Base-by-base conservation (phyloP, 1,140 invertebrate species). In the Trachymyrmex septentrionalis region DNA sequence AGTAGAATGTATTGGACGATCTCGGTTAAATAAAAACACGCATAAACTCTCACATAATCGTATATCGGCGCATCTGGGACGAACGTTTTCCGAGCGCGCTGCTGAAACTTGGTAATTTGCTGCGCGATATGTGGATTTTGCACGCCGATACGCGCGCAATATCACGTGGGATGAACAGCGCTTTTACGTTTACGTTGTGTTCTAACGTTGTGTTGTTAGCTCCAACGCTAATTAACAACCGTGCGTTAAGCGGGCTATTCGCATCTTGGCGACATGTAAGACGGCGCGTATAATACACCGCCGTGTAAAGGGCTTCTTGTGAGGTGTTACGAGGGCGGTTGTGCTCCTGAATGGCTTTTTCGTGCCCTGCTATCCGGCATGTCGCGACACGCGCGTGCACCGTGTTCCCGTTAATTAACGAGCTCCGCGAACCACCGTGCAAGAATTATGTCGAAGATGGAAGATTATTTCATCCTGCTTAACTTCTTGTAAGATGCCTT, bases 261-360 rank as follows among this genome's bases (percentile, higher is more conserved):
- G 44, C 57, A 59, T 80, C 75, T 67, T 69, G 50, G 75, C 50
- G 50, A 78, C 61, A 50, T 78, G 53, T 67, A 85, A 78, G 50
- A 34, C 64, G 75, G 30, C 34, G 38, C 30, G 38, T 55, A 78
- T 78, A 86, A 86, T 86, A 86, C 38, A 77, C 34, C 21, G 34
- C 10, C 30, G 75, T 53, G 81, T 86, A 86, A 80, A 66, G 84
- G 77, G 75, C 63, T 86, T 86, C 50, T 86, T 86, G 75, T 48
- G 21, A 80, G 55, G 63, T 86, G 75, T 80, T 77, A 86, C 75
- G 16, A 50, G 64, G 16, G 34, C 53, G 75, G 75, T 67, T 67
- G 53, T 21, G 84, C 44, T 78, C 34, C 30, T 30, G 64, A 86
- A 78, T 66, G 57, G 84, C 75, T 86, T 80, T 80, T 86, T 86